Conservation (phyloP, 2,113 vertebrate species). For the Poecile atricapillus region DNA sequence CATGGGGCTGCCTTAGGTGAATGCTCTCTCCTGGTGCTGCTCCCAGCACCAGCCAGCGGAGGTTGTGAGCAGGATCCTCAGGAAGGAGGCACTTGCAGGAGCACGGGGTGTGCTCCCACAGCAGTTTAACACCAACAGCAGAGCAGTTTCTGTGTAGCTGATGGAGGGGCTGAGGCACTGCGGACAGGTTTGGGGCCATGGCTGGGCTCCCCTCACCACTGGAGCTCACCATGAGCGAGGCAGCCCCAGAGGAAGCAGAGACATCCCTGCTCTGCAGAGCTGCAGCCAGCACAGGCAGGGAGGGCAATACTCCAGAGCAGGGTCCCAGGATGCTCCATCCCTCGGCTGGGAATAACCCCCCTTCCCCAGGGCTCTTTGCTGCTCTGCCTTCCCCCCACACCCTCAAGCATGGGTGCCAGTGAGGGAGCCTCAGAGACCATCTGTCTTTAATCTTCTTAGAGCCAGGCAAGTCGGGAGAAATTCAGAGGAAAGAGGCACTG, state of each 20-base stretch:
- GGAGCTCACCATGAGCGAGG: fast-evolving
- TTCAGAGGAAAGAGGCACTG: background rate
- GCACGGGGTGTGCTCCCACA: fast-evolving
- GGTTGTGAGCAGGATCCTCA: background rate
- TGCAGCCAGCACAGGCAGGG: fast-evolving
- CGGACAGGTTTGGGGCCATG: fast-evolving
- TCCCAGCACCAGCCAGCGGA: background rate
- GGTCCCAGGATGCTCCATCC: background rate
- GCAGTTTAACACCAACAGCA: fast-evolving
- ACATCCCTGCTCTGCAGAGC: background rate
- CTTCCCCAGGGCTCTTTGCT: background rate
- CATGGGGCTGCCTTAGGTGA: background rate
- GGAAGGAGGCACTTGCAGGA: background rate
- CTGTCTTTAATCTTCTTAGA: slow-evolving; percentile 60
- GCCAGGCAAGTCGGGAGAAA: background rate
- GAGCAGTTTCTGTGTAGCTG: fast-evolving
- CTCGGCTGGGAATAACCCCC: background rate
- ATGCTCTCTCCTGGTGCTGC: background rate
- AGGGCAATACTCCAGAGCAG: background rate
- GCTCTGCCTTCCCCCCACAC: background rate
- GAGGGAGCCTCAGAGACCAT: background rate
- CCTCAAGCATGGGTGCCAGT: background rate
- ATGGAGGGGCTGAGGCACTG: background rate
- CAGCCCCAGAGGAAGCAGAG: background rate
- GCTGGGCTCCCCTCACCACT: background rate